These are phyloP conservation scores for Drosophila fungiperda DNA, from an alignment of 2,888 invertebrate species.

Conservation along the genomic window DNA sequence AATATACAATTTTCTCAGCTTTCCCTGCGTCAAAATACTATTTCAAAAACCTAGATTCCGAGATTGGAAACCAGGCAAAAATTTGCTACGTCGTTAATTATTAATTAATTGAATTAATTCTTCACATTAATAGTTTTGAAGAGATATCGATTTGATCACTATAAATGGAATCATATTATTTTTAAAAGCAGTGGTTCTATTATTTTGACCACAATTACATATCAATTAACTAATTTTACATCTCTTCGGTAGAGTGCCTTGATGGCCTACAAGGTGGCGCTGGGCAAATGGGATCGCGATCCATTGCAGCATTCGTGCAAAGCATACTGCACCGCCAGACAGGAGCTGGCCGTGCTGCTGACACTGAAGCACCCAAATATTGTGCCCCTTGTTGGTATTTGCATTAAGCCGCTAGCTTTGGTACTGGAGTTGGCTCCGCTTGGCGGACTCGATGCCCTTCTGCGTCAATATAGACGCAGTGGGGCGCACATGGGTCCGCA, in stretches of 20 bases:
- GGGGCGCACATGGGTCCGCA: slow-evolving; percentile 93
- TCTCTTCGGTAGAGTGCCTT: slow-evolving; percentile 80
- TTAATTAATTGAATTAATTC: background rate
- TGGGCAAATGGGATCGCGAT: slow-evolving; percentile 97
- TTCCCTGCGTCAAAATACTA: background rate
- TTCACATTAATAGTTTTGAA: background rate
- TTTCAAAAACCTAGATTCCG: too few species aligned
- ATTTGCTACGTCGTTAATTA: too few species aligned
- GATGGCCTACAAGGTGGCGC: slow-evolving; percentile 87
- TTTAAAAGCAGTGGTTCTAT: background rate
- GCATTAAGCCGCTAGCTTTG: slow-evolving; percentile 94
- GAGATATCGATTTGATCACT: background rate
- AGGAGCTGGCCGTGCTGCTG: slow-evolving; percentile 95
- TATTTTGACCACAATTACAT: background rate
- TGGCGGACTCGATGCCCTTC: slow-evolving; percentile 93
- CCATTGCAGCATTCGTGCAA: slow-evolving; percentile 96
- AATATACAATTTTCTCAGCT: background rate
- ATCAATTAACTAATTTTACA: background rate
- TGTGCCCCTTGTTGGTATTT: slow-evolving; percentile 95
- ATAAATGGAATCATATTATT: background rate
- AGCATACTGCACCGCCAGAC: slow-evolving; percentile 97
- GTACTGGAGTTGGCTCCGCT: slow-evolving; percentile 95
- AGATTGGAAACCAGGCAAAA: too few species aligned
- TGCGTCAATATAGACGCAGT: slow-evolving; percentile 93
- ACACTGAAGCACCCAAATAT: slow-evolving; percentile 96